Percentiles rank a stretch among this genome's conserved stretches.
Conservation (phyloP, 2,113 vertebrate species). For the Stigmatopora nigra region DNA sequence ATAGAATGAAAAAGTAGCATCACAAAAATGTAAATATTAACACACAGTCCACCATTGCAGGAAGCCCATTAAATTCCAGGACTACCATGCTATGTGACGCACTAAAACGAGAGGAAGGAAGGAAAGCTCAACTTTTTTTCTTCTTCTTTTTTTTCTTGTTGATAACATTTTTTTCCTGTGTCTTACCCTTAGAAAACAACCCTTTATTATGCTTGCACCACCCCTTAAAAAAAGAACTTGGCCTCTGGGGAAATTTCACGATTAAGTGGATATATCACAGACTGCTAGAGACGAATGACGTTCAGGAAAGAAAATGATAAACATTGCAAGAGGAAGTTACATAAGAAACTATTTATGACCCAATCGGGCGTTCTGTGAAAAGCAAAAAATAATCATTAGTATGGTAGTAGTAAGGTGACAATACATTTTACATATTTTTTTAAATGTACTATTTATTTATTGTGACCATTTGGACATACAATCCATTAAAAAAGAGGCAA, state of each 20-base stretch:
- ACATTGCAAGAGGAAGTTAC: constrained; percentile 44
- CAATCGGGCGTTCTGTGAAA: too few relatives aligned
- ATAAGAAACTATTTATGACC: constrained; percentile 10
- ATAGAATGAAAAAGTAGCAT: constrained; percentile 8
- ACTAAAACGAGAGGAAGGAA: constrained; percentile 41
- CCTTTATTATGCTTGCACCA: background rate
- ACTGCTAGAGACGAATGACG: background rate
- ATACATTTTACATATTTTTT: too few relatives aligned
- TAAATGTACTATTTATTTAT: too few relatives aligned
- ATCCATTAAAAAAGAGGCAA: background rate
- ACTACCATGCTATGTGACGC: constrained; percentile 25
- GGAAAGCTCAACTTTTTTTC: constrained; percentile 35
- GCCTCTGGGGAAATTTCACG: constrained; percentile 1
- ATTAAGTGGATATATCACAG: background rate
- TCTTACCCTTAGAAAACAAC: background rate
- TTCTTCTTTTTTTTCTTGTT: background rate
- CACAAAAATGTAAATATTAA: background rate
- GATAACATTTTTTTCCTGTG: background rate
- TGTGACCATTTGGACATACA: too few relatives aligned
- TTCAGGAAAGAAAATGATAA: constrained; percentile 15
- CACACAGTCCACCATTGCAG: constrained; percentile 31
- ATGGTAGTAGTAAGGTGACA: too few relatives aligned
- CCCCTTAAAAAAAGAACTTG: background rate
- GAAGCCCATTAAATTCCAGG: constrained; percentile 37
- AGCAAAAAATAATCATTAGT: too few relatives aligned